These are phyloP conservation scores for Odontothrips loti DNA, from an alignment of 2,888 invertebrate genomes.

Conservation along the genomic window DNA sequence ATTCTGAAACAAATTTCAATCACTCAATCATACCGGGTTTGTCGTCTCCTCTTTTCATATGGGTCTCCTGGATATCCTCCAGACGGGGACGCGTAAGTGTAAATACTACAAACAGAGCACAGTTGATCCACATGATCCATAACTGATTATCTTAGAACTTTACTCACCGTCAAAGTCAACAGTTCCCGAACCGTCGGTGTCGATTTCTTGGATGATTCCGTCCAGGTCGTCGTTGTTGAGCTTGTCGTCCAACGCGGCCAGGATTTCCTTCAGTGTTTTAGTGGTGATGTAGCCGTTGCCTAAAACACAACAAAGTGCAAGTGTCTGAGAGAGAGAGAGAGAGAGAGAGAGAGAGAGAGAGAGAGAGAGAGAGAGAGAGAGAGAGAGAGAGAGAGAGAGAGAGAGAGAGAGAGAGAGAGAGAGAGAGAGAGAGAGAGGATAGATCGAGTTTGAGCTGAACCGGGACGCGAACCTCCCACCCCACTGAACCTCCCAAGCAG, in stretches of 20 bases:
- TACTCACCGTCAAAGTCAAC: constrained; percentile 94
- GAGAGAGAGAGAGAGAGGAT: too few species aligned
- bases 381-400: too few species aligned
- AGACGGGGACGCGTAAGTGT: not conserved
- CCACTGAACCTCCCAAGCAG: too few species aligned
- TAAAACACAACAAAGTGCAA: constrained; percentile 34
- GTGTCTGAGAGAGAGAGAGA: not conserved
- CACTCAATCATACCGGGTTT: not conserved
- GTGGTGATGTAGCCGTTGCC: constrained; percentile 62
- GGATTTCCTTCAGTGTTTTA: constrained; percentile 83
- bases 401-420: too few species aligned
- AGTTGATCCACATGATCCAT: not conserved
- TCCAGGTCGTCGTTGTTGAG: constrained; percentile 83
- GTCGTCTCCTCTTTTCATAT: too few species aligned
- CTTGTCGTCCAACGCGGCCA: constrained; percentile 89
- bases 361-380: too few species aligned
- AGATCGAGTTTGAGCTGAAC: too few species aligned
- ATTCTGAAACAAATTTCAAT: constrained; percentile 57
- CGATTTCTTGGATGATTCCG: constrained; percentile 96
- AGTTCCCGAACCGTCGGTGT: constrained; percentile 96
- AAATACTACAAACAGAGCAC: not conserved
- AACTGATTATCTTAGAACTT: not conserved
- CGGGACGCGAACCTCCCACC: too few species aligned
- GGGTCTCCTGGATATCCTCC: constrained; percentile 2
- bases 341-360: too few species aligned